Evolutionary conservation across 2,113 vertebrate species (phyloP).

Genomic region (Kryptolebias marmoratus): DNA sequence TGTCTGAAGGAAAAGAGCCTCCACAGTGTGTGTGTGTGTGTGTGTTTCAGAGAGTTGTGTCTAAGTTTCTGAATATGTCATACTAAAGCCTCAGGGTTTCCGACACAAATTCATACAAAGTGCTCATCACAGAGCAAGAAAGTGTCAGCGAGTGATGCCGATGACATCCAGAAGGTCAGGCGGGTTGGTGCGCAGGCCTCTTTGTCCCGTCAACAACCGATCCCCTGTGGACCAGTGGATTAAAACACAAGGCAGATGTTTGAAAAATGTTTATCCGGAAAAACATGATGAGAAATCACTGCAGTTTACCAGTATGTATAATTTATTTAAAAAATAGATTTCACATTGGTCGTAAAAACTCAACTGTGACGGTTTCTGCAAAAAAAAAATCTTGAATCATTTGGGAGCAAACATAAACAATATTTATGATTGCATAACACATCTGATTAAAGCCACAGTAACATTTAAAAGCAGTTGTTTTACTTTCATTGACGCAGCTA

Average conservation of each 20-base stretch:
- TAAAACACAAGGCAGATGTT: neutral
- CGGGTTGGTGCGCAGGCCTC: constrained; percentile 22
- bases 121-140: constrained; percentile 56
- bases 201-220: constrained; percentile 20
- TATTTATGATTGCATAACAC: neutral
- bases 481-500: neutral
- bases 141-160: constrained; percentile 36
- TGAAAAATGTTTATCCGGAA: neutral
- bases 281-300: neutral
- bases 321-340: too few relatives aligned
- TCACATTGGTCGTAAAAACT: too few relatives aligned
- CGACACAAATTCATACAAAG: constrained; percentile 60
- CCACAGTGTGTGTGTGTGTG: constrained; percentile 2
- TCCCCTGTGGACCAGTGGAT: neutral
- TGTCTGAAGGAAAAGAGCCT: constrained; percentile 50
- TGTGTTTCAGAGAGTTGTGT: neutral
- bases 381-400: too few relatives aligned
- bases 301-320: too few relatives aligned
- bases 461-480: neutral
- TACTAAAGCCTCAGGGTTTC: constrained; percentile 26
- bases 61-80: constrained; percentile 55
- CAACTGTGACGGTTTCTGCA: too few relatives aligned
- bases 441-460: too few relatives aligned
- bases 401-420: neutral
- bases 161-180: constrained; percentile 46